Evolutionary conservation across 1,140 invertebrate genomes (phyloP), one percentile per base, ranked within the genome.

Genomic region (Grapholita molesta): DNA sequence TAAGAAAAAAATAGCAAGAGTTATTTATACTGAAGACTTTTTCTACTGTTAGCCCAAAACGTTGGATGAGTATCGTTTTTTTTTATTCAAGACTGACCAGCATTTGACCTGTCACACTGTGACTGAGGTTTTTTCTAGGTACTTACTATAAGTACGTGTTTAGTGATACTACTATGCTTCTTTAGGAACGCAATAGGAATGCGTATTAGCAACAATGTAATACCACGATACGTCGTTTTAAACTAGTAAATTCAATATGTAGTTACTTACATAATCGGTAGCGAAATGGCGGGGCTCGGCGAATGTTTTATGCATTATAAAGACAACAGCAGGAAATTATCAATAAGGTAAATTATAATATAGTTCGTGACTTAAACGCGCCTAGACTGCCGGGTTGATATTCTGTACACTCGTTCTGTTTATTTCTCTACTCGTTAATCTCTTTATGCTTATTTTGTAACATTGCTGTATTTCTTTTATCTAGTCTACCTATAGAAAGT

Each of bases 281-380:
- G 52, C 52, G 24, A 55, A 55, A 55, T 55, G 52, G 52, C 52
- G 52, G n/a, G 52, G 24, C 21, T 21, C 24, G 38, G n/a, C 38
- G 38, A 18, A 48, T 48, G 38, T 48, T 48, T 48, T 25, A 55
- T 55, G 24, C 52, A 55, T 55, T 55, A 55, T 55, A 55, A 25
- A 55, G 52, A 25, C 52, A 55, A 25, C 52, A 25, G 52, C 52
- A 55, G 52, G 52, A 55, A 55, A 55, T 55, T 55, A 55, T 55
- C 52, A 55, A 55, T 55, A 55, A 55, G 52, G 21, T 55, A 55
- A 55, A 55, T 55, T 55, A 55, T 55, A 24, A 55, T 48, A 48
- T 48, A 55, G 52, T 55, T 55, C 52, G 52, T 55, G 52, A 55
- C 52, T 55, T 55, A 55, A 21, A 55, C 52, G 52, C 21, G 9